Conservation (phyloP, 2,113 vertebrate genomes). For the Etheostoma cragini region DNA sequence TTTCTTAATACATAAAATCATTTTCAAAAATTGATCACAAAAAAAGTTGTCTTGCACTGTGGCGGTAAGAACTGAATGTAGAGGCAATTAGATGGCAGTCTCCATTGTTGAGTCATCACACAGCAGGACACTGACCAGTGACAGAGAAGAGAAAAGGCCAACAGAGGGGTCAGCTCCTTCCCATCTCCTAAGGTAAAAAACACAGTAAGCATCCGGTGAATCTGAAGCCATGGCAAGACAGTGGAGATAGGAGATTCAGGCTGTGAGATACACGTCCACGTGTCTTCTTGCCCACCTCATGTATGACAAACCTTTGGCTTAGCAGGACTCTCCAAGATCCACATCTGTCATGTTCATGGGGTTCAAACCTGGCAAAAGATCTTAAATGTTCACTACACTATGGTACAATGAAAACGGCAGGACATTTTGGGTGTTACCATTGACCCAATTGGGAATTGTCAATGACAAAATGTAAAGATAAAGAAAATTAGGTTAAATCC, state of each 20-base stretch:
- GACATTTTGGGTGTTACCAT: background rate
- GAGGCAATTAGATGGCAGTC: conserved; percentile 34
- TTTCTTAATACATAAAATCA: no score
- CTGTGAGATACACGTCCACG: background rate
- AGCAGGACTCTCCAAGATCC: background rate
- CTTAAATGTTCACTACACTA: no score
- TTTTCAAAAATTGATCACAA: no score
- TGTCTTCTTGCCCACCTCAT: background rate
- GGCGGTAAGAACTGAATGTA: conserved; percentile 16
- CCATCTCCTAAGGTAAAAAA: conserved; percentile 9
- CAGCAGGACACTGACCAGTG: conserved; percentile 44
- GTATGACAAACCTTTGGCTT: background rate
- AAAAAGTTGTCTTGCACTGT: background rate
- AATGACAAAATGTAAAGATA: background rate
- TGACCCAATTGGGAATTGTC: background rate
- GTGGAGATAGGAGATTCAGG: background rate
- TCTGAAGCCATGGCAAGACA: conserved; percentile 4
- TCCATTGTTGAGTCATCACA: conserved; percentile 58
- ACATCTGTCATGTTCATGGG: background rate
- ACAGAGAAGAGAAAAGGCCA: conserved; percentile 45
- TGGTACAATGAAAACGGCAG: background rate
- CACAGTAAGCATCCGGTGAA: background rate
- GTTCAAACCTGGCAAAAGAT: background rate
- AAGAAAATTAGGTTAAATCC: background rate
- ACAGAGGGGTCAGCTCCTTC: conserved; percentile 30